Percentiles rank a stretch among this genome's conserved stretches.
These are phyloP conservation scores for Eupithecia abbreviata DNA, from an alignment of 2,888 invertebrate species.

Conservation along the genomic window DNA sequence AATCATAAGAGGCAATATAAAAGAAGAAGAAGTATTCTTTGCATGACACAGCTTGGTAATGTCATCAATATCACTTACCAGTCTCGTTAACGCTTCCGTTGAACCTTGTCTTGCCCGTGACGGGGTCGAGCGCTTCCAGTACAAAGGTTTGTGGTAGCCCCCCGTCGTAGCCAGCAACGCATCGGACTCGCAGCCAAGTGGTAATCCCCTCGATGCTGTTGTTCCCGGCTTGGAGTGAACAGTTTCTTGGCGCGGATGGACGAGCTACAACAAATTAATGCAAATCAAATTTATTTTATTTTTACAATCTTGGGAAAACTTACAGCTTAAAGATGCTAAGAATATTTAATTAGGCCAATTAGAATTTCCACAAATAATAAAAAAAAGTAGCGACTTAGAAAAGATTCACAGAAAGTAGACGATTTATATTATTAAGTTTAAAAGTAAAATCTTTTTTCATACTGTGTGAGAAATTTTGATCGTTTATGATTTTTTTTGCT, in stretches of 20 bases:
- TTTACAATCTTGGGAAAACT: too few species aligned
- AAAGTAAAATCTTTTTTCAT: not conserved
- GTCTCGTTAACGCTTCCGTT: constrained; percentile 86
- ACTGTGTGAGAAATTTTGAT: not conserved
- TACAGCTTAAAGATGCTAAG: too few species aligned
- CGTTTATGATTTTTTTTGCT: not conserved
- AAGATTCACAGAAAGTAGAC: too few species aligned
- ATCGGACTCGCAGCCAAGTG: constrained; percentile 89
- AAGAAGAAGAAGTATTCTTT: not conserved
- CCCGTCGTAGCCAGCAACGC: constrained; percentile 94
- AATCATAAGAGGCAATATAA: not conserved
- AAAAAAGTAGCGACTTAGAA: too few species aligned
- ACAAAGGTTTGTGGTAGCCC: constrained; percentile 93
- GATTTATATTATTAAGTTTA: too few species aligned
- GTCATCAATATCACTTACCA: constrained; percentile 51
- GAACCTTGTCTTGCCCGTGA: constrained; percentile 87
- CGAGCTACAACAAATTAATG: constrained; percentile 83
- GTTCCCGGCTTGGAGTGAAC: constrained; percentile 88
- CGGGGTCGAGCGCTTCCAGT: constrained; percentile 91
- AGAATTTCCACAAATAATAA: too few species aligned
- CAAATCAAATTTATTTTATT: too few species aligned
- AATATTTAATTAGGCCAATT: too few species aligned
- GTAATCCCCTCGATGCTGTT: constrained; percentile 73
- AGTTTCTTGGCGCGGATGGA: constrained; percentile 92
- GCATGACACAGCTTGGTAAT: not conserved